Percentiles rank a stretch among this genome's conserved stretches.
phyloP scores from a whole-genome alignment of 2,113 vertebrate genomes.

The Otolemur garnettii region DNA sequence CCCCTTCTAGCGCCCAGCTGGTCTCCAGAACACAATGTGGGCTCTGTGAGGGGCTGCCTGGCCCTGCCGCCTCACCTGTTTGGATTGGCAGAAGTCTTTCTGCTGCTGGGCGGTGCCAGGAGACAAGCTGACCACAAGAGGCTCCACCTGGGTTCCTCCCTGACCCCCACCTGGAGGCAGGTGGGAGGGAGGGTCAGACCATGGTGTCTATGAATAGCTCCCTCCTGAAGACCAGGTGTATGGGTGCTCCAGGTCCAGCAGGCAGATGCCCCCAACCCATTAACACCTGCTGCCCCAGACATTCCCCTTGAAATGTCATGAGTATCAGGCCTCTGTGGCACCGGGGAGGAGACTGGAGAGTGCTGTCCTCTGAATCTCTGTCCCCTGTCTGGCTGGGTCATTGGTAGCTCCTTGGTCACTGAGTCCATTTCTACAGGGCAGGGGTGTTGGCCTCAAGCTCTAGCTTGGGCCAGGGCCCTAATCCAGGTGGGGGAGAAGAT shows the following conservation, averaged over 20 bases:
- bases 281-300: not conserved
- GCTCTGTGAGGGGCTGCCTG: not conserved
- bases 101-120: not conserved
- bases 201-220: not conserved
- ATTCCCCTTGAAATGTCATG: not conserved
- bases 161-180: not conserved
- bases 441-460: not conserved
- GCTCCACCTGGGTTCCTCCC: not conserved
- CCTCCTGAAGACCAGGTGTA: not conserved
- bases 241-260: not conserved
- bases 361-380: not conserved
- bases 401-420: too few species aligned
- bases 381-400: not conserved
- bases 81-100: slow-evolving; percentile 22
- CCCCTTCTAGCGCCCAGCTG: not conserved
- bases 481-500: not conserved
- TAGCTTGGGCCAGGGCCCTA: not conserved
- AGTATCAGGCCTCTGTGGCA: fast-evolving
- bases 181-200: not conserved
- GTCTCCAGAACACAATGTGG: not conserved
- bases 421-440: too few species aligned
- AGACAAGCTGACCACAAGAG: slow-evolving; percentile 26
- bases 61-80: not conserved
- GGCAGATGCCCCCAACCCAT: not conserved
- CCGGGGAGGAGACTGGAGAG: not conserved